These are phyloP conservation scores for Troides helena DNA, from an alignment of 2,888 invertebrate genomes.

Conservation along the genomic window DNA sequence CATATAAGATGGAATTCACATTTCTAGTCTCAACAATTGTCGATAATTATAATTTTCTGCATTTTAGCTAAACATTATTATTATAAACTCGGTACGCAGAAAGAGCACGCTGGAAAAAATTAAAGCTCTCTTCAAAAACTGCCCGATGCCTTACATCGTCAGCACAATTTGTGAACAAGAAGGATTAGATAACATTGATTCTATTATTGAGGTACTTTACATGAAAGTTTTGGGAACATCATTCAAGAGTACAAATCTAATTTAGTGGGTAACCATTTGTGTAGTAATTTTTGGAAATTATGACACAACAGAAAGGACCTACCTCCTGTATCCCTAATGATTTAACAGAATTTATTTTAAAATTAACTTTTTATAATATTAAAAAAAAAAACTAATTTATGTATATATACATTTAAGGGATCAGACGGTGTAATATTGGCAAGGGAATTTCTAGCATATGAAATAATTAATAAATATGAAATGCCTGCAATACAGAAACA, in stretches of 20 bases:
- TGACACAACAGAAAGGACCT: no score
- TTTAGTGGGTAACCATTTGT: no score
- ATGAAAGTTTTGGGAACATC: no score
- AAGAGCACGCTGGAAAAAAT: slow-evolving; percentile 39
- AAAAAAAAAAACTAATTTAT: no score
- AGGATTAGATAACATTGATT: slow-evolving; percentile 52
- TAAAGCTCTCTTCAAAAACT: slow-evolving; percentile 40
- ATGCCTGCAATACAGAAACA: slow-evolving; percentile 56
- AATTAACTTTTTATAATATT: no score
- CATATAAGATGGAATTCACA: no score
- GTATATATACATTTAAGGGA: slow-evolving; percentile 44
- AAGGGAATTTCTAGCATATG: slow-evolving; percentile 58
- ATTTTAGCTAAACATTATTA: slow-evolving; percentile 46
- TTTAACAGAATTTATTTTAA: no score
- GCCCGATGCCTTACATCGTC: slow-evolving; percentile 43
- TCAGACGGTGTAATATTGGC: slow-evolving; percentile 57
- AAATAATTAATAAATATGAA: slow-evolving; percentile 42
- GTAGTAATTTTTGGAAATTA: no score
- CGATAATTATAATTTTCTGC: no score
- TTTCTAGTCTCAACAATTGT: no score
- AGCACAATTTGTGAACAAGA: slow-evolving; percentile 53
- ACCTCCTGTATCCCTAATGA: no score
- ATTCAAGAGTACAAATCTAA: no score
- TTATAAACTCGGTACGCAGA: slow-evolving; percentile 45
- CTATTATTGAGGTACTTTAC: slow-evolving; percentile 47